Conservation (phyloP, 2,888 invertebrate genomes). For the Himalopsyche japonica region DNA sequence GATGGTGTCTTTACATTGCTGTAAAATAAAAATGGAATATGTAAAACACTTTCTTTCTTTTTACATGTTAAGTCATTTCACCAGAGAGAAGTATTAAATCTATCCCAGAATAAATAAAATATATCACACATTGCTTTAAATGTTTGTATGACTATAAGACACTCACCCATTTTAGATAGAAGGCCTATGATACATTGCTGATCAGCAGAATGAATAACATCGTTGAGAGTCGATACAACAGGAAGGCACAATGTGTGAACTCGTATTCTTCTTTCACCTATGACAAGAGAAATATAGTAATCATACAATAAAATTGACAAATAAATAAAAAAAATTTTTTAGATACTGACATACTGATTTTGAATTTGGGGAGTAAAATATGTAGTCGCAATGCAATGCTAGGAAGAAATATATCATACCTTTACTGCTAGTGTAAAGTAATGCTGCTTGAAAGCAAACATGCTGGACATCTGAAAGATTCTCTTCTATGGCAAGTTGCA, state of each 20-base stretch:
- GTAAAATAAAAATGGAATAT: too few species aligned
- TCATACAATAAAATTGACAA: too few species aligned
- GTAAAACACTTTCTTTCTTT: too few species aligned
- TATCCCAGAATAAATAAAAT: neutral
- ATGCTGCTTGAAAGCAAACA: constrained; percentile 96
- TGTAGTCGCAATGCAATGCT: too few species aligned
- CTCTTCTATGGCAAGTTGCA: constrained; percentile 96
- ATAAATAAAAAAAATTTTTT: too few species aligned
- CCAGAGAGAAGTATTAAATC: too few species aligned
- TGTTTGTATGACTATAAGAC: neutral
- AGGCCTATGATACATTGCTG: constrained; percentile 91
- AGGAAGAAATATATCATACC: constrained; percentile 50
- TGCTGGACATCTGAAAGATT: constrained; percentile 81
- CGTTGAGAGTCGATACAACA: constrained; percentile 79
- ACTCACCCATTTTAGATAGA: constrained; percentile 90
- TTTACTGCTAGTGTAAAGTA: constrained; percentile 94
- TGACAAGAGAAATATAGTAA: constrained; percentile 28
- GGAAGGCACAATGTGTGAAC: constrained; percentile 97
- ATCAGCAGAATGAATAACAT: constrained; percentile 88
- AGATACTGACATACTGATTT: too few species aligned
- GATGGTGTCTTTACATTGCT: too few species aligned
- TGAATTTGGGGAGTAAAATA: too few species aligned
- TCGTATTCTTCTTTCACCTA: constrained; percentile 92
- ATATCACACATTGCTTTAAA: neutral
- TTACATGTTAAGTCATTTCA: too few species aligned